A percentile compares a stretch with the other conserved stretches of the same genome.
Evolutionary conservation across 2,888 invertebrate species (phyloP).

Genomic region (Thelaira solivaga): DNA sequence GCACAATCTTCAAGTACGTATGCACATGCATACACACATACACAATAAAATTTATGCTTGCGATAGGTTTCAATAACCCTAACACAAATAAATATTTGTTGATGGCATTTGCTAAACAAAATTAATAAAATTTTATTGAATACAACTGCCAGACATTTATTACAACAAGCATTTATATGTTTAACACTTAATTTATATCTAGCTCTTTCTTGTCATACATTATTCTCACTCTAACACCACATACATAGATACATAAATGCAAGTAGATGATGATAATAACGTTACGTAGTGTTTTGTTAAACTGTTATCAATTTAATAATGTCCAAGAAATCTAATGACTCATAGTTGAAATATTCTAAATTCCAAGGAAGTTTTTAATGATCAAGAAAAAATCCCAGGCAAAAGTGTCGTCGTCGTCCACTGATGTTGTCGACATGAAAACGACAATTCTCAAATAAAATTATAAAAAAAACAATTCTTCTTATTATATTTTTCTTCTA

Average conservation of each 20-base stretch:
- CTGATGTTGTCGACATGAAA: constrained; percentile 19
- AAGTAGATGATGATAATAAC: too few species aligned
- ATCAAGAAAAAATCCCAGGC: constrained; percentile 24
- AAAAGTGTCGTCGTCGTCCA: background rate
- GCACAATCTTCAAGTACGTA: too few species aligned
- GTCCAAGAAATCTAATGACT: constrained; percentile 60
- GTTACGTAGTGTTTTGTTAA: constrained; percentile 3
- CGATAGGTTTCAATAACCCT: too few species aligned
- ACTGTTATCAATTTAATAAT: constrained; percentile 56
- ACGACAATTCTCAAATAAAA: constrained; percentile 30
- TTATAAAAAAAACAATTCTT: background rate
- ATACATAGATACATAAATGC: background rate
- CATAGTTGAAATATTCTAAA: constrained; percentile 62
- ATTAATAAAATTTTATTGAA: too few species aligned
- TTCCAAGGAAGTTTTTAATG: constrained; percentile 60
- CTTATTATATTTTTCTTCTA: constrained; percentile 17
- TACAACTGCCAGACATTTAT: too few species aligned
- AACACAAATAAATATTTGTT: too few species aligned
- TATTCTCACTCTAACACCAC: background rate
- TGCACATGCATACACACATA: too few species aligned
- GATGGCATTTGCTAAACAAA: too few species aligned
- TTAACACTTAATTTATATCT: background rate
- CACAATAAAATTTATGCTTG: too few species aligned
- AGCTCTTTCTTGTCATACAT: background rate
- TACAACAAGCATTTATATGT: background rate